Conservation (phyloP, 2,888 invertebrate genomes). For the Saturnia japonica region DNA sequence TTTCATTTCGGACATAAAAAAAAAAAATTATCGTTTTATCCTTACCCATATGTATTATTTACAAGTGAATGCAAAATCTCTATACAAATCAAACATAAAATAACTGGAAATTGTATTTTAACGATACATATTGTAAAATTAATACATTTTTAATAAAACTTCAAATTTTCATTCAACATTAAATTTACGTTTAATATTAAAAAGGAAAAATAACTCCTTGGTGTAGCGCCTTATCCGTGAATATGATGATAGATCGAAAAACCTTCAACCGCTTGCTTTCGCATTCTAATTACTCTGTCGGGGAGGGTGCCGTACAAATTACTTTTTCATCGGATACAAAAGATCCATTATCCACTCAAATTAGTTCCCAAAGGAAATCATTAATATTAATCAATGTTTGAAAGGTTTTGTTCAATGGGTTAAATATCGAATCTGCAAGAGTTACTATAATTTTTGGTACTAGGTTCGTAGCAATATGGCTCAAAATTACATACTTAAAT, state of each 20-base stretch:
- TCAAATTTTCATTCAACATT: not conserved
- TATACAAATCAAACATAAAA: not conserved
- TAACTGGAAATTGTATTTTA: not conserved
- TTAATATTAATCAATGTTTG: slow-evolving; percentile 77
- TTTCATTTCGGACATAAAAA: too few relatives aligned
- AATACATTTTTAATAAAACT: not conserved
- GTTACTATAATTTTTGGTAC: not conserved
- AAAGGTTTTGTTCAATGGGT: slow-evolving; percentile 47
- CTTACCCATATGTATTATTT: too few relatives aligned
- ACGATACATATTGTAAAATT: too few relatives aligned
- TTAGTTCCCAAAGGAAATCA: slow-evolving; percentile 72
- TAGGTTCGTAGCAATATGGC: not conserved
- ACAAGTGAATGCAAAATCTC: too few relatives aligned
- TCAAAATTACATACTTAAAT: not conserved
- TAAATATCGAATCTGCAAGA: slow-evolving; percentile 17
- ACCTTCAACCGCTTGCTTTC: slow-evolving; percentile 47
- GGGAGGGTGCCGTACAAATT: slow-evolving; percentile 60
- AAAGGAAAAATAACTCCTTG: not conserved
- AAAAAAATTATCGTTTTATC: too few relatives aligned
- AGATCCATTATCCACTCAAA: slow-evolving; percentile 79
- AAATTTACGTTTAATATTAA: not conserved
- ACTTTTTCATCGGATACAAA: slow-evolving; percentile 75
- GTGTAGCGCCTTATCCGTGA: not conserved
- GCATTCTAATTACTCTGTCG: slow-evolving; percentile 63
- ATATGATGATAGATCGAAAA: slow-evolving; percentile 61